A percentile compares a stretch with the other conserved stretches of the same genome.
Conservation (phyloP, 2,797 vertebrate species). For the Neosilurus hyrtlii region DNA sequence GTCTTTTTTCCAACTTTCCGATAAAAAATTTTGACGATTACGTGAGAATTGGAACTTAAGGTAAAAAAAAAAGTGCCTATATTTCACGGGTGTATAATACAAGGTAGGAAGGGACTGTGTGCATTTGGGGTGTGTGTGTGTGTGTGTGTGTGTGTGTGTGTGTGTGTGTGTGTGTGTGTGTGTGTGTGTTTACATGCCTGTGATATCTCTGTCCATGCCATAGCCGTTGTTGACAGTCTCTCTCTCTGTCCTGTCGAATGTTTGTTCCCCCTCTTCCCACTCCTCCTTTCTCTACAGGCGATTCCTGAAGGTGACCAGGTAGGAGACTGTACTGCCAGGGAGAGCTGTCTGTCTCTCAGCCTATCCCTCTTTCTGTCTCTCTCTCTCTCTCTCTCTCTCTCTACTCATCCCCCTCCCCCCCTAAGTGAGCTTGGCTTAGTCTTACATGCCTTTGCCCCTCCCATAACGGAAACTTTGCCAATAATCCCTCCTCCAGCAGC, state of each 20-base stretch:
- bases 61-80: too few relatives aligned
- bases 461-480: slow-evolving; percentile 54
- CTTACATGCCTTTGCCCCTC: slow-evolving; percentile 81
- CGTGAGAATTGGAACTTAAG: not conserved
- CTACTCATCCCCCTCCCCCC: slow-evolving; percentile 56
- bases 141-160: not conserved
- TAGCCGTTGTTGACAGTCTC: slow-evolving; percentile 94
- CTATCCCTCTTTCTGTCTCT: slow-evolving; percentile 20
- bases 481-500: slow-evolving; percentile 78
- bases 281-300: slow-evolving; percentile 89
- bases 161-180: slow-evolving; percentile 23
- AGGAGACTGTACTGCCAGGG: slow-evolving; percentile 77
- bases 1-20: not conserved
- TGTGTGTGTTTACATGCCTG: slow-evolving; percentile 54
- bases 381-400: slow-evolving; percentile 42
- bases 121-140: too few relatives aligned
- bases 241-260: slow-evolving; percentile 96
- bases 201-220: slow-evolving; percentile 59
- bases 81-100: not conserved
- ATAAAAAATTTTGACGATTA: not conserved
- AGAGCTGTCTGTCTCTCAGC: slow-evolving; percentile 51
- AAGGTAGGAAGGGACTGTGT: slow-evolving; percentile 17
- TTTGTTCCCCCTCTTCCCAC: slow-evolving; percentile 69
- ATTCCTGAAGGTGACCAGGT: slow-evolving; percentile 99
- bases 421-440: slow-evolving; percentile 87